Conservation (phyloP, 2,888 invertebrate genomes). For the Epirrita christyi region DNA sequence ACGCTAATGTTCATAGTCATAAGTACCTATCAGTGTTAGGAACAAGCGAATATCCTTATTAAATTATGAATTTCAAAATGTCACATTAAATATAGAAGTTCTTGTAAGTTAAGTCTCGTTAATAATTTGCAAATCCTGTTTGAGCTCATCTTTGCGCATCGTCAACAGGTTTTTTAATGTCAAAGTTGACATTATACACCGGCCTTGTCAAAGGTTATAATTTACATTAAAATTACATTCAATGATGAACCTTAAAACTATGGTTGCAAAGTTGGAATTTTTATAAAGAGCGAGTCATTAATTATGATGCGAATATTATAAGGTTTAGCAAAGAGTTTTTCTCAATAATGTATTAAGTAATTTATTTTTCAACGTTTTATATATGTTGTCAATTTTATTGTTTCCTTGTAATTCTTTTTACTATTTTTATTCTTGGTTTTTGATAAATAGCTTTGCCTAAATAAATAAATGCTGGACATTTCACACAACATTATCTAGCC, state of each 20-base stretch:
- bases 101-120: conserved; percentile 22
- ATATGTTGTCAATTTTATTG: too few relatives aligned
- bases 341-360: too few relatives aligned
- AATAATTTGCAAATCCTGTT: conserved; percentile 32
- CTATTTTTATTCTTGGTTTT: not conserved
- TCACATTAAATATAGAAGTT: conserved; percentile 6
- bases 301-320: conserved; percentile 7
- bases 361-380: too few relatives aligned
- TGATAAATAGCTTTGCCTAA: too few relatives aligned
- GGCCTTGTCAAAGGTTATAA: conserved; percentile 60
- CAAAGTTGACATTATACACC: conserved; percentile 62
- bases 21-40: not conserved
- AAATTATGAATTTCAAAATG: not conserved
- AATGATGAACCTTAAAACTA: conserved; percentile 11
- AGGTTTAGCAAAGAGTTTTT: too few relatives aligned
- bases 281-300: conserved; percentile 5
- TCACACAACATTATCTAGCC: too few relatives aligned
- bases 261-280: conserved; percentile 13
- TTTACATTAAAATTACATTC: conserved; percentile 21
- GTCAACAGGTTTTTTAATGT: conserved; percentile 59
- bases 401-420: too few relatives aligned
- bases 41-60: not conserved
- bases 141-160: conserved; percentile 46
- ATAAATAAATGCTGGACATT: too few relatives aligned
- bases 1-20: too few relatives aligned